These are phyloP conservation scores for Arctopsyche grandis DNA, from an alignment of 1,140 invertebrate genomes.

Conservation along the genomic window DNA sequence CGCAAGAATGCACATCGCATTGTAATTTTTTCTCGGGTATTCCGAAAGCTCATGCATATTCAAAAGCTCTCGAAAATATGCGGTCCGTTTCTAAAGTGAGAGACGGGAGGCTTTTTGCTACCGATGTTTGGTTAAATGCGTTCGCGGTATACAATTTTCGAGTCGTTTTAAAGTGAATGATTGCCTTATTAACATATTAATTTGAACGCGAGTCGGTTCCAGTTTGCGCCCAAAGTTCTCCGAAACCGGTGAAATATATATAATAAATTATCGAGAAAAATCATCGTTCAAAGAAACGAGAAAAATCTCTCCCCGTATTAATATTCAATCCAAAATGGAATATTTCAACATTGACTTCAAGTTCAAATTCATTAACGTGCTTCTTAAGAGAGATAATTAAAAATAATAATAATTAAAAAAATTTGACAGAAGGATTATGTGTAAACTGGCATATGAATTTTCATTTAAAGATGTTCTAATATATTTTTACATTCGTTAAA, in stretches of 20 bases:
- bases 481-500: too few species aligned
- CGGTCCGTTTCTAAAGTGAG: neutral
- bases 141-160: slow-evolving; percentile 49
- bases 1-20: neutral
- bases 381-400: too few species aligned
- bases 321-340: too few species aligned
- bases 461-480: too few species aligned
- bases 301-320: neutral
- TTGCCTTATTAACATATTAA: slow-evolving; percentile 53
- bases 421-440: too few species aligned
- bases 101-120: slow-evolving; percentile 43
- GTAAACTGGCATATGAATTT: too few species aligned
- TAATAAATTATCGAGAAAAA: slow-evolving; percentile 1
- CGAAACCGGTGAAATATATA: slow-evolving; percentile 1
- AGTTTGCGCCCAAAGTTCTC: neutral
- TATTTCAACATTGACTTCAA: too few species aligned
- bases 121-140: slow-evolving; percentile 44
- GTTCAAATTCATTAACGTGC: too few species aligned
- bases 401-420: too few species aligned
- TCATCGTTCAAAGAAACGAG: neutral
- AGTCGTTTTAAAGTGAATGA: slow-evolving; percentile 48
- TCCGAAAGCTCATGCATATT: slow-evolving; percentile 10
- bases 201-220: slow-evolving; percentile 33
- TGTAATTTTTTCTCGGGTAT: neutral
- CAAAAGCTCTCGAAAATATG: neutral